Base-by-base conservation (phyloP, 2,113 vertebrate genomes). In the human (Homo sapiens) region DNA sequence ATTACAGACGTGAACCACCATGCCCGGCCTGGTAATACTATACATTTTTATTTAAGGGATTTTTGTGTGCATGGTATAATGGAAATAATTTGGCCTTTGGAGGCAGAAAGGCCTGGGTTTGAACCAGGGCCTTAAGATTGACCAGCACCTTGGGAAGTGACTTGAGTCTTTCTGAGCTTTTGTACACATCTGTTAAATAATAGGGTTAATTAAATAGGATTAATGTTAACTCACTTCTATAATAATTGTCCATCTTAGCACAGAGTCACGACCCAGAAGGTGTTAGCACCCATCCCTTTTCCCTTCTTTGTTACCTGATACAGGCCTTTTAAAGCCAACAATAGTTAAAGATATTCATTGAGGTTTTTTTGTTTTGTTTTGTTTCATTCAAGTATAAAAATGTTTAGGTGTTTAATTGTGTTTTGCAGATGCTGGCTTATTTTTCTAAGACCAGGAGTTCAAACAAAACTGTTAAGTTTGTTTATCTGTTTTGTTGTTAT, bases 401-500 rank as follows among this genome's bases (percentile, higher is more conserved):
- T 96, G 7, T 81, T 80, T 38, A 81, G 38, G 50, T 82, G 80
- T 93, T 89, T 96, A 84, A 91, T 96, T 17, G 10, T 59, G 1
- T 93, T 87, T 94, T 79, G 8, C 10, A 43, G 25, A 20, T 45
- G 1, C 13, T 61, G 78, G 23, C 20, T 32, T 90, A 64, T 95
- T 70, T 93, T 84, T 95, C 59, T 93, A 50, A 93, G 61, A 89
- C 23, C 14, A 93, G 38, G 32, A 91, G 43, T 76, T 93, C 75
- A 80, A 81, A 86, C 8, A 93, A 90, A 35, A 70, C 52, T 45
- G 6, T 95, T 87, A 43, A 81, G 27, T 89, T 75, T 83, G 27
- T 89, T 75, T 83, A 22, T 79, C 40, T 27, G 23, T 95, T 88
- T 96, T 32, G 13, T 13, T 85, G 14, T 89, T 85, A 73, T 48